Evolutionary conservation across 2,888 invertebrate genomes (phyloP).

Genomic region (Mayetiola destructor): DNA sequence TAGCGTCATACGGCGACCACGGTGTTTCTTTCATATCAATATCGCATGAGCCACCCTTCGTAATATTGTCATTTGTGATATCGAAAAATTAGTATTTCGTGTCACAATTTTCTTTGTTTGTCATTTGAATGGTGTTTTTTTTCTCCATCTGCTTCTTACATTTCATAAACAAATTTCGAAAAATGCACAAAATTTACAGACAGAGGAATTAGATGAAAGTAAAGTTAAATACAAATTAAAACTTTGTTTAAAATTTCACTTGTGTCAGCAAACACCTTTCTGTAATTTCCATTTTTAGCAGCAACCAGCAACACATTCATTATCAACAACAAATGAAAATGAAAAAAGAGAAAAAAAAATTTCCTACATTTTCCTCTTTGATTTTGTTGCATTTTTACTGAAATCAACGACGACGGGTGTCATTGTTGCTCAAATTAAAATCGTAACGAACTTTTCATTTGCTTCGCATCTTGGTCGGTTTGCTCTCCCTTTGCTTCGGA

Average conservation of each 20-base stretch:
- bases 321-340: too few species aligned
- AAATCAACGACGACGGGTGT: too few species aligned
- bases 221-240: slow-evolving; percentile 12
- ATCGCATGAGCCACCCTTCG: neutral
- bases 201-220: too few species aligned
- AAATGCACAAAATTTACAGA: neutral
- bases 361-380: too few species aligned
- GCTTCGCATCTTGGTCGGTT: too few species aligned
- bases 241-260: slow-evolving; percentile 11
- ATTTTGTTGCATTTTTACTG: too few species aligned
- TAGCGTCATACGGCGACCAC: too few species aligned
- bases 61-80: slow-evolving; percentile 1
- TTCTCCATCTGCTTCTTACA: neutral
- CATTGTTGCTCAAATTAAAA: too few species aligned
- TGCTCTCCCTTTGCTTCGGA: too few species aligned
- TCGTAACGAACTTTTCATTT: too few species aligned
- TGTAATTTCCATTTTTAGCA: slow-evolving; percentile 4
- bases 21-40: slow-evolving; percentile 4
- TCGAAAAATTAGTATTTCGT: neutral
- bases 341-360: too few species aligned
- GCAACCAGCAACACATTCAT: too few species aligned
- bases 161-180: neutral
- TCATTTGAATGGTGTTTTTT: neutral
- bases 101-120: neutral
- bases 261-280: slow-evolving; percentile 8